Percentiles rank a stretch among this genome's conserved stretches.
phyloP scores from a whole-genome alignment of 1,140 invertebrate species.

The Dinoponera quadriceps region DNA sequence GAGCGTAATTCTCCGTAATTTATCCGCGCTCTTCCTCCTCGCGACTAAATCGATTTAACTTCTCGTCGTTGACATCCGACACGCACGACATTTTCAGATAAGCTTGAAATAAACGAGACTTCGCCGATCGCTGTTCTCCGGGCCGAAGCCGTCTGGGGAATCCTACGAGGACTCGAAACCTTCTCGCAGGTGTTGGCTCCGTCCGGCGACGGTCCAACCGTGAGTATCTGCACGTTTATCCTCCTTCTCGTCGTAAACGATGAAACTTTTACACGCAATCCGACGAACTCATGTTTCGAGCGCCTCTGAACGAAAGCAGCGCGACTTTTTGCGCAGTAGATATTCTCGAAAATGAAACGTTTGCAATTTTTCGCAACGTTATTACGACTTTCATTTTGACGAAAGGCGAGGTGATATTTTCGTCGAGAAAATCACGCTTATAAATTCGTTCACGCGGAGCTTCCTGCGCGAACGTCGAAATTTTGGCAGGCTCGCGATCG shows the following conservation, averaged over 20 bases:
- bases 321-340: too few species aligned
- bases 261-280: neutral
- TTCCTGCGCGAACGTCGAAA: neutral
- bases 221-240: constrained; percentile 74
- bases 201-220: constrained; percentile 81
- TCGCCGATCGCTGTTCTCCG: constrained; percentile 75
- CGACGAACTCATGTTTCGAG: neutral
- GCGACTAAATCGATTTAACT: constrained; percentile 3
- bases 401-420: too few species aligned
- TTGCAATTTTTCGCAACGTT: too few species aligned
- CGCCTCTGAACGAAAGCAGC: neutral
- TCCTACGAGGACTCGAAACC: constrained; percentile 92
- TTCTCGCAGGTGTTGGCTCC: constrained; percentile 90
- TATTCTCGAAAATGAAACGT: too few species aligned
- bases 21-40: neutral
- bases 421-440: too few species aligned
- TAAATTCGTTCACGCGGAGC: too few species aligned
- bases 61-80: neutral
- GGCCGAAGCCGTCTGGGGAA: constrained; percentile 90
- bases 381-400: too few species aligned
- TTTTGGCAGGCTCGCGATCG: neutral
- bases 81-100: constrained; percentile 76
- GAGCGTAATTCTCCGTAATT: constrained; percentile 29
- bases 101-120: constrained; percentile 75
- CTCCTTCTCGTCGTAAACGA: neutral